Base-by-base conservation (phyloP, 2,113 vertebrate genomes). In the Thunnus thynnus region DNA sequence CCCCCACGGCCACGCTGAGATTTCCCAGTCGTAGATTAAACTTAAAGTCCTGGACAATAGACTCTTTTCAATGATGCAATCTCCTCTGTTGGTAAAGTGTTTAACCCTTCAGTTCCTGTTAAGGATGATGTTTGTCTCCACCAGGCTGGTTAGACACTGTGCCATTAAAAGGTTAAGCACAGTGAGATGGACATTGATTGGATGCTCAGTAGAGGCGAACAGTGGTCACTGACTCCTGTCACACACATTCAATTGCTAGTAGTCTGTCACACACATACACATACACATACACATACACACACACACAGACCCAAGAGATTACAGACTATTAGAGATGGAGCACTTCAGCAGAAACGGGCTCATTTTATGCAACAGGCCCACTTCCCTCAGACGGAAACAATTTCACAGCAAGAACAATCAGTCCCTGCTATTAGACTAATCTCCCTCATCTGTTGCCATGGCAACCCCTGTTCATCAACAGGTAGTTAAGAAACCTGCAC, bases 1-100 rank as follows among this genome's bases (percentile, higher is more conserved):
- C 86, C 81, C 81, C 83, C 3, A 1, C n/a, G 82, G 81, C 72
- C 87, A 61, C 79, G 32, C 70, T 64, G 62, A 85, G 68, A 71
- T 82, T 87, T 83, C 82, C 78, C 88, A 84, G 88, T 76, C 56
- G 74, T 83, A 78, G 71, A 84, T 85, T 89, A 72, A 48, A 87
- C 70, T 48, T 25, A 56, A 20, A 20, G 73, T 72, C 66, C 61
- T 30, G 58, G 51, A 88, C 75, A 85, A 85, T n/a, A 64, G 61
- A 72, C 18, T 74, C 47, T 56, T 57, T 81, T 80, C 70, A 71
- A 0, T 58, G 52, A 57, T 87, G 81, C 48, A 50, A 76, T 69
- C 67, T 54, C 17, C 22, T 64, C 48, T 3, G 66, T 44, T 13
- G 30, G 73, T 62, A 48, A 70, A 36, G 0, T 54, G 13, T 27